Percentiles rank a stretch among this genome's conserved stretches.
Evolutionary conservation across 2,113 vertebrate genomes (phyloP).

Genomic region (Clupea harengus): DNA sequence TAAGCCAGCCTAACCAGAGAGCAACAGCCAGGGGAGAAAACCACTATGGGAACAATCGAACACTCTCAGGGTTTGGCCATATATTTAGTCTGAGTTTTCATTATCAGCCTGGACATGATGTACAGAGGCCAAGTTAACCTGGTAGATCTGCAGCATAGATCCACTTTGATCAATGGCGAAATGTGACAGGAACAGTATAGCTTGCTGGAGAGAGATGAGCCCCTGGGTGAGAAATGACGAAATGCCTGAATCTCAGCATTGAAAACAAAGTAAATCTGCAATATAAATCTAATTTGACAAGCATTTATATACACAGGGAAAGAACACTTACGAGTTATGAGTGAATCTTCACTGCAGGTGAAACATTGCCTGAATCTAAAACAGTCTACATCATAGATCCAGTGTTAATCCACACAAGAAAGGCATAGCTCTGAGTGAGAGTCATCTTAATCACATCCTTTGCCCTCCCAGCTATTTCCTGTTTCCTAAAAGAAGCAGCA

Average conservation of each 20-base stretch:
- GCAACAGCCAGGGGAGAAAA: background rate
- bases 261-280: background rate
- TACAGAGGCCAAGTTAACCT: background rate
- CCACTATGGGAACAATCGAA: background rate
- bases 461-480: conserved; percentile 8
- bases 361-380: too few relatives aligned
- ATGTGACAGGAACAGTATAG: background rate
- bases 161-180: background rate
- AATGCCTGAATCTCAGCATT: background rate
- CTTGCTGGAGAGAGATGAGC: background rate
- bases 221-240: too few relatives aligned
- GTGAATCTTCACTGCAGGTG: too few relatives aligned
- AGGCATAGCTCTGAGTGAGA: background rate
- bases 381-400: background rate
- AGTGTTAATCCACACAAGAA: background rate
- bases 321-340: too few relatives aligned
- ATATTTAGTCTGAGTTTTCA: background rate
- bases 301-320: too few relatives aligned
- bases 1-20: background rate
- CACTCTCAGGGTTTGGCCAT: background rate
- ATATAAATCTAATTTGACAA: background rate
- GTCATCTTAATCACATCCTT: background rate
- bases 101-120: background rate
- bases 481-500: background rate
- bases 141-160: background rate